Conservation (phyloP, 1,140 invertebrate genomes). For the Dendroctonus ponderosae region DNA sequence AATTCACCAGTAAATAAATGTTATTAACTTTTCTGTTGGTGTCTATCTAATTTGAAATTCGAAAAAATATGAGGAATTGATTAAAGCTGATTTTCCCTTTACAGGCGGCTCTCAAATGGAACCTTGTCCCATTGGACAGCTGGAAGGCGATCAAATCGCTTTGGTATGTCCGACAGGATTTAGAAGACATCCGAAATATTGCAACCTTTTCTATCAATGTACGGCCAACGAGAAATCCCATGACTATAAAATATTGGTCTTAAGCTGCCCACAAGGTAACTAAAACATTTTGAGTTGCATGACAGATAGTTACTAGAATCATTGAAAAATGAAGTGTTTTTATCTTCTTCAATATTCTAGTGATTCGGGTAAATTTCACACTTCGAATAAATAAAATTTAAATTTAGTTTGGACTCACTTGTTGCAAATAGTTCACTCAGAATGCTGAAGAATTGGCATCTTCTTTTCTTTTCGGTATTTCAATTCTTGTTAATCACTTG, state of each 20-base stretch:
- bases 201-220: constrained; percentile 83
- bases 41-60: too few relatives aligned
- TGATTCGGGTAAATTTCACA: not conserved
- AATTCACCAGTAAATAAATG: too few relatives aligned
- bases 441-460: too few relatives aligned
- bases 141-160: constrained; percentile 65
- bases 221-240: constrained; percentile 60
- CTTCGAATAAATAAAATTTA: not conserved
- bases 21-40: too few relatives aligned
- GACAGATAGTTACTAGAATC: not conserved
- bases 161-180: constrained; percentile 79
- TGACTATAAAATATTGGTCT: constrained; percentile 69
- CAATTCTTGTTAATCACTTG: too few relatives aligned
- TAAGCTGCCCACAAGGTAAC: constrained; percentile 69
- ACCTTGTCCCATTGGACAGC: constrained; percentile 44
- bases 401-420: not conserved
- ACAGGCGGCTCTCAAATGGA: constrained; percentile 34
- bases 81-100: constrained; percentile 26
- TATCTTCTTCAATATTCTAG: not conserved
- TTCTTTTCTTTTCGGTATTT: too few relatives aligned
- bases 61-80: too few relatives aligned
- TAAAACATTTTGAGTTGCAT: not conserved
- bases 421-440: too few relatives aligned
- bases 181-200: constrained; percentile 77
- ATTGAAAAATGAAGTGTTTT: constrained; percentile 3